A percentile compares a stretch with the other conserved stretches of the same genome.
phyloP scores from a whole-genome alignment of 2,797 vertebrate species.

The Podargus strigoides region DNA sequence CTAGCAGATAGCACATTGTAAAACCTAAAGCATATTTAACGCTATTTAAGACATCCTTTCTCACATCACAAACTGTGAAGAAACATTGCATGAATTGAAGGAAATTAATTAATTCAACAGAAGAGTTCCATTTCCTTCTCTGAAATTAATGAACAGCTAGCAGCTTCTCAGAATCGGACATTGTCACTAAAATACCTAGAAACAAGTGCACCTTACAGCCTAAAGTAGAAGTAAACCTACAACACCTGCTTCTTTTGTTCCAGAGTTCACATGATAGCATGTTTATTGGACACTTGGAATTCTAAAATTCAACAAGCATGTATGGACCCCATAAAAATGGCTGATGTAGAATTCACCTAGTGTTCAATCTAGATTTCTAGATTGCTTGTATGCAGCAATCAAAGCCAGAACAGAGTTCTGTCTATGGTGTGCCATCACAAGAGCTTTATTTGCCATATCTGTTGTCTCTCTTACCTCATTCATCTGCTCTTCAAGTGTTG shows the following conservation, averaged over 20 bases:
- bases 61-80: conserved; percentile 12
- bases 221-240: neutral
- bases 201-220: neutral
- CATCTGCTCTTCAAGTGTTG: neutral
- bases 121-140: neutral
- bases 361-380: neutral
- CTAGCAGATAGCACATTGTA: neutral
- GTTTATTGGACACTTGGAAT: neutral
- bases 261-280: neutral
- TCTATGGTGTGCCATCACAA: neutral
- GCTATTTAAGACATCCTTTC: neutral
- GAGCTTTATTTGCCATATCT: neutral
- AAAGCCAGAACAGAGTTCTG: neutral
- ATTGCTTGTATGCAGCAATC: neutral
- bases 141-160: neutral
- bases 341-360: neutral
- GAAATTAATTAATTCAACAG: conserved; percentile 35
- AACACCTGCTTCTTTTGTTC: neutral
- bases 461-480: neutral
- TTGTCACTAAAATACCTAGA: neutral
- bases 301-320: neutral
- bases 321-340: accelerated
- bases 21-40: neutral
- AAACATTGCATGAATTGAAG: neutral
- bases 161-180: neutral